Conservation (phyloP, 2,888 invertebrate species). For the Coenonympha arcania region DNA sequence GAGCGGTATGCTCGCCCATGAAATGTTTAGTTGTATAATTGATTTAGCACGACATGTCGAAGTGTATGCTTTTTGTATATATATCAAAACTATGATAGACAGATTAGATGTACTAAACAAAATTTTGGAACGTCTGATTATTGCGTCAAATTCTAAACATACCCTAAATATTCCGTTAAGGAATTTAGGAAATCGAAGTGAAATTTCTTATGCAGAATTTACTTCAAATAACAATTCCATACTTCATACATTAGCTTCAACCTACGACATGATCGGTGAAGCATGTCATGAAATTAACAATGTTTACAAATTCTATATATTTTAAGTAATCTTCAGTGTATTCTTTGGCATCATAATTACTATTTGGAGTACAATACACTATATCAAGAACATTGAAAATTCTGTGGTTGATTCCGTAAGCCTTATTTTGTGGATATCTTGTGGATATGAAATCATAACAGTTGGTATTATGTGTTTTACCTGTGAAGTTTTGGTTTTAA, state of each 20-base stretch:
- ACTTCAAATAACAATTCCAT: conserved; percentile 36
- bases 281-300: conserved; percentile 41
- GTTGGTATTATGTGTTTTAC: conserved; percentile 35
- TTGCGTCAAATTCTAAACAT: conserved; percentile 30
- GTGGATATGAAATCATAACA: conserved; percentile 19
- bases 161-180: conserved; percentile 19
- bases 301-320: conserved; percentile 50
- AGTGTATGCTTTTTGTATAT: conserved; percentile 40
- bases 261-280: conserved; percentile 45
- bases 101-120: conserved; percentile 43
- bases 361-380: conserved; percentile 47
- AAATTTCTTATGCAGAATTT: conserved; percentile 31
- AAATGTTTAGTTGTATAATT: conserved; percentile 1
- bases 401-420: conserved; percentile 25
- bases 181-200: conserved; percentile 25
- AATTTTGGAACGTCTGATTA: conserved; percentile 35
- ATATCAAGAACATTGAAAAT: conserved; percentile 32
- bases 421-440: conserved; percentile 29
- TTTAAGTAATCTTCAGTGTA: conserved; percentile 47
- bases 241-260: conserved; percentile 42
- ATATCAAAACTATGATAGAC: conserved; percentile 37
- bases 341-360: conserved; percentile 47
- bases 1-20: neutral
- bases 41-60: conserved; percentile 40
- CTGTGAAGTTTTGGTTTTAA: conserved; percentile 41